Evolutionary conservation across 1,140 invertebrate genomes (phyloP).

Genomic region (Brevipalpus yothersi): DNA sequence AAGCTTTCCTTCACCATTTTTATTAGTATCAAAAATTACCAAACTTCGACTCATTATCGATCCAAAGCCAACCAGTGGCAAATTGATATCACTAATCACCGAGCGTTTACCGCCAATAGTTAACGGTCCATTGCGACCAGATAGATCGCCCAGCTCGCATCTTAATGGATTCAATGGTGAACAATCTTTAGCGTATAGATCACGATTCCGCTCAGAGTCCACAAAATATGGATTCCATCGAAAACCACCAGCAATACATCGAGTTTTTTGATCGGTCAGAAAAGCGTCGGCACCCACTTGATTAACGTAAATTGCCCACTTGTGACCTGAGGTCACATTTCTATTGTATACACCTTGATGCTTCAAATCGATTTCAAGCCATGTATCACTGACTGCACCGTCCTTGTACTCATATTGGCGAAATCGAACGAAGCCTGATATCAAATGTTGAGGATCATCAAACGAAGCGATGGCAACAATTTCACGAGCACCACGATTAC

Average conservation of each 20-base stretch:
- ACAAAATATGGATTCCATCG: slow-evolving; percentile 81
- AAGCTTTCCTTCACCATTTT: slow-evolving; percentile 34
- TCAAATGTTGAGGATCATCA: slow-evolving; percentile 51
- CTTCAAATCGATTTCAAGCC: slow-evolving; percentile 54
- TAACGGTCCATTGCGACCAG: slow-evolving; percentile 54
- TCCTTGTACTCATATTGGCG: slow-evolving; percentile 63
- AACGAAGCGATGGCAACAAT: slow-evolving; percentile 67
- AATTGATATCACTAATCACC: slow-evolving; percentile 59
- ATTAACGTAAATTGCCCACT: slow-evolving; percentile 80
- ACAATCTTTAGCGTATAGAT: slow-evolving; percentile 64
- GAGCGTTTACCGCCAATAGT: slow-evolving; percentile 47
- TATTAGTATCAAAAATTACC: slow-evolving; percentile 42
- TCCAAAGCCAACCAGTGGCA: slow-evolving; percentile 37
- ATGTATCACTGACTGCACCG: slow-evolving; percentile 59
- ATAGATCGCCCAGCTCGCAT: slow-evolving; percentile 79
- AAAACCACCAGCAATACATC: slow-evolving; percentile 69
- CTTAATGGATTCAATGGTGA: slow-evolving; percentile 54
- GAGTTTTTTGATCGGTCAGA: slow-evolving; percentile 43
- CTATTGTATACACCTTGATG: slow-evolving; percentile 12
- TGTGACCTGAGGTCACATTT: slow-evolving; percentile 33
- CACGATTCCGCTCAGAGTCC: slow-evolving; percentile 40
- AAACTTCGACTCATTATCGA: slow-evolving; percentile 58
- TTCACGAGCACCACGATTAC: slow-evolving; percentile 54
- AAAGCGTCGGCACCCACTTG: slow-evolving; percentile 73
- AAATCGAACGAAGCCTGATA: slow-evolving; percentile 63